phyloP scores from a whole-genome alignment of 1,140 invertebrate genomes.

The Euwallacea similis region DNA sequence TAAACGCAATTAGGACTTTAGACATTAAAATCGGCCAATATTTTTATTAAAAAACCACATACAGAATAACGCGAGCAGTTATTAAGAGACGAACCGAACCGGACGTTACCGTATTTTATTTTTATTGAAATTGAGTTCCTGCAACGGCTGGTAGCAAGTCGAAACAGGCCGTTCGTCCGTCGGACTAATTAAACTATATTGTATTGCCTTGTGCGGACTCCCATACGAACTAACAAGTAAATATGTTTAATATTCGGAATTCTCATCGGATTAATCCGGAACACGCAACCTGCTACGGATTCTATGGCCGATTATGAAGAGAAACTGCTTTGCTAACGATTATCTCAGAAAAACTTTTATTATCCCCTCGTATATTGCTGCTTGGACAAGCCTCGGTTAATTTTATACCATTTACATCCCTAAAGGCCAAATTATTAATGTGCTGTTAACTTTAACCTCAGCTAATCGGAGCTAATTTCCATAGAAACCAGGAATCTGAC shows the following conservation, averaged over 20 bases:
- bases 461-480: no score
- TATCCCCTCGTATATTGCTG: background rate
- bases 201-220: slow-evolving; percentile 30
- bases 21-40: slow-evolving; percentile 37
- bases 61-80: slow-evolving; percentile 33
- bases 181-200: slow-evolving; percentile 38
- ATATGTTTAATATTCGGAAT: slow-evolving; percentile 39
- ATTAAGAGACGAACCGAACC: slow-evolving; percentile 35
- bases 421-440: no score
- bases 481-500: no score
- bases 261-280: slow-evolving; percentile 35
- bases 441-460: no score
- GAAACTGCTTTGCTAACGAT: slow-evolving; percentile 28
- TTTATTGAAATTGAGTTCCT: slow-evolving; percentile 38
- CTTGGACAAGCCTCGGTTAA: no score
- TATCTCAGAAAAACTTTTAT: slow-evolving; percentile 29
- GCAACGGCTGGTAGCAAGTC: slow-evolving; percentile 35
- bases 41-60: slow-evolving; percentile 40
- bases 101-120: slow-evolving; percentile 37
- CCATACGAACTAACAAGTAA: slow-evolving; percentile 36
- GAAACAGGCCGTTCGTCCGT: slow-evolving; percentile 37
- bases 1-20: slow-evolving; percentile 36
- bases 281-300: slow-evolving; percentile 25
- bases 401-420: no score
- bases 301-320: slow-evolving; percentile 32